Evolutionary conservation across 2,113 vertebrate species (phyloP).

Genomic region (Orthonyx spaldingii): DNA sequence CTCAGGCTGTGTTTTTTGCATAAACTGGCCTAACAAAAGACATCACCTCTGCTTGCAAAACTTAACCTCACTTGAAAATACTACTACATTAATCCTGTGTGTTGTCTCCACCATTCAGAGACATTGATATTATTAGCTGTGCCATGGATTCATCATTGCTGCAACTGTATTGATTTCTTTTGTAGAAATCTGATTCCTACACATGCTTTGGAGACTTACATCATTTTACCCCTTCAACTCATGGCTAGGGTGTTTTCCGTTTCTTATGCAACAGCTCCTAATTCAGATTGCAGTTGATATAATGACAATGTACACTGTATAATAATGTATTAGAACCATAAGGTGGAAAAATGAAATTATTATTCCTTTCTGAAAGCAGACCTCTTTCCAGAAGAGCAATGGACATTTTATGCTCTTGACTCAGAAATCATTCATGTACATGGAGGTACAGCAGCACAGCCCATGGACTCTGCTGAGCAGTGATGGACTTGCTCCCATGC

Average conservation of each 20-base stretch:
- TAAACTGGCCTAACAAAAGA: background rate
- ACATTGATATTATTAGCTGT: background rate
- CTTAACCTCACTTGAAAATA: background rate
- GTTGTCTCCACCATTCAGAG: background rate
- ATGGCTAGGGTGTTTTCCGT: background rate
- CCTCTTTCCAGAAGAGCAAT: background rate
- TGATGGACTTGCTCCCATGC: background rate
- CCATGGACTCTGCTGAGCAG: background rate
- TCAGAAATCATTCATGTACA: background rate
- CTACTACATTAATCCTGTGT: background rate
- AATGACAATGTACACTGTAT: background rate
- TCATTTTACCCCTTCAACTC: background rate
- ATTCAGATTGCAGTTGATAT: conserved; percentile 1
- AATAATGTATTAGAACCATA: background rate
- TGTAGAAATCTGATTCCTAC: background rate
- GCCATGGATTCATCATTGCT: background rate
- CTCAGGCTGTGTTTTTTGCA: background rate
- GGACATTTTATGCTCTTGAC: background rate
- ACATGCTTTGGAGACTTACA: background rate
- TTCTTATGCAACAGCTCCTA: background rate
- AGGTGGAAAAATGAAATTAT: background rate
- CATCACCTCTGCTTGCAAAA: background rate
- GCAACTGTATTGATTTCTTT: background rate
- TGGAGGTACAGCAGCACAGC: background rate
- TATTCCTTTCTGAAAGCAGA: background rate